Evolutionary conservation across 2,888 invertebrate genomes (phyloP), one percentile per base, ranked within the genome.

Genomic region (Diabrotica balteata): DNA sequence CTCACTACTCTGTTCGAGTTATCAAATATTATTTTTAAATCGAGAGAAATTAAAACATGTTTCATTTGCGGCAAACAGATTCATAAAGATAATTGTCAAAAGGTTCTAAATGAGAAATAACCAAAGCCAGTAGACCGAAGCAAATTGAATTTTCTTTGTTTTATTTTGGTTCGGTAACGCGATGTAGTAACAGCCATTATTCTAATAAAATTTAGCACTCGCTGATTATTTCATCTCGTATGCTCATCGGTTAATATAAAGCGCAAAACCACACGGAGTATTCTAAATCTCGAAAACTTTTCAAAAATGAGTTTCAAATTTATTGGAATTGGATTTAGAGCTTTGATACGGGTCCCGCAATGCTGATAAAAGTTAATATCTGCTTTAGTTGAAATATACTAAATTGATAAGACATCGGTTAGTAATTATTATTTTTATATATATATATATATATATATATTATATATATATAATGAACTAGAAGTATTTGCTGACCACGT

Each of bases 91-190:
- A 63, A 63, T 63, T 63, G 55, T 55, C 50, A 50, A 63, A 63
- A 55, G 57, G 57, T 57, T 22, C 57, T 8, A 55, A 63, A 63
- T 51, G 63, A 63, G 63, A 63, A 63, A 63, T 57, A 63, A 50
- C 57, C 57, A 51, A 50, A 63, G 46, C 57, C 63, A 57, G 63
- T 51, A 51, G 63, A 57, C 63, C 63, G 57, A 44, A n/a, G 55
- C 63, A 63, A 63, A 63, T 63, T 63, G 63, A 63, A 63, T 63
- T 63, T 63, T 57, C 63, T 63, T 63, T 63, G 63, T 63, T 63
- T 63, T 57, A 63, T 63, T 63, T 57, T 44, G 43, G 57, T n/a
- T 32, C 32, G 32, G 32, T 32, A 32, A 32, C 57, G 63, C 63
- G 57, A 63, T 54, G 63, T 63, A 57, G 50, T 51, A 63, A 57